Evolutionary conservation across 2,888 invertebrate genomes (phyloP).

Genomic region (Aspidiotus destructor): DNA sequence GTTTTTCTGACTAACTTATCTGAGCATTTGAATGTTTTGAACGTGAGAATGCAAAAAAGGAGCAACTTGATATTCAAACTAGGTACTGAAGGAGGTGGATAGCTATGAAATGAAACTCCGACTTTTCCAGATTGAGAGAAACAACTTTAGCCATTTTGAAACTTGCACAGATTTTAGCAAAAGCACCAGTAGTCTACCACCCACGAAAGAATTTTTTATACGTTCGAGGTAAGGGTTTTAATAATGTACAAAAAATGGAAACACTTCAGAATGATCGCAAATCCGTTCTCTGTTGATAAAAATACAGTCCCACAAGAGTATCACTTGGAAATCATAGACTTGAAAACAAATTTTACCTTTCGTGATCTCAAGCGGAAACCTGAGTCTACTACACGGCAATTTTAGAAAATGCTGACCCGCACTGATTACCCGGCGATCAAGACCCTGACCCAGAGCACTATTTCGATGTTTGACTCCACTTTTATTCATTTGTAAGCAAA

Average conservation of each 20-base stretch:
- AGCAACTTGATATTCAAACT: neutral
- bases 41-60: neutral
- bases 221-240: neutral
- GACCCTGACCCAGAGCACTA: too few relatives aligned
- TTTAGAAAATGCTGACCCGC: too few relatives aligned
- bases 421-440: too few relatives aligned
- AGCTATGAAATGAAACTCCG: neutral
- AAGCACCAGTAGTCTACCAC: neutral
- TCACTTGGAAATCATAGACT: neutral
- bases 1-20: neutral
- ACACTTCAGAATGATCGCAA: too few relatives aligned
- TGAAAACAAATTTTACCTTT: conserved; percentile 1
- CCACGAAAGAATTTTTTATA: neutral
- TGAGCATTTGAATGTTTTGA: neutral
- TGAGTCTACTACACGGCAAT: too few relatives aligned
- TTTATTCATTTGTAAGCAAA: too few relatives aligned
- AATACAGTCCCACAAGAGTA: neutral
- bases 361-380: neutral
- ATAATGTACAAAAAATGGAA: neutral
- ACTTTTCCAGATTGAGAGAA: neutral
- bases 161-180: neutral
- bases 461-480: too few relatives aligned
- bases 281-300: too few relatives aligned
- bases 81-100: neutral
- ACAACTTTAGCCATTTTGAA: neutral